phyloP scores from a whole-genome alignment of 2,888 invertebrate genomes.

The Yponomeuta sedellus region DNA sequence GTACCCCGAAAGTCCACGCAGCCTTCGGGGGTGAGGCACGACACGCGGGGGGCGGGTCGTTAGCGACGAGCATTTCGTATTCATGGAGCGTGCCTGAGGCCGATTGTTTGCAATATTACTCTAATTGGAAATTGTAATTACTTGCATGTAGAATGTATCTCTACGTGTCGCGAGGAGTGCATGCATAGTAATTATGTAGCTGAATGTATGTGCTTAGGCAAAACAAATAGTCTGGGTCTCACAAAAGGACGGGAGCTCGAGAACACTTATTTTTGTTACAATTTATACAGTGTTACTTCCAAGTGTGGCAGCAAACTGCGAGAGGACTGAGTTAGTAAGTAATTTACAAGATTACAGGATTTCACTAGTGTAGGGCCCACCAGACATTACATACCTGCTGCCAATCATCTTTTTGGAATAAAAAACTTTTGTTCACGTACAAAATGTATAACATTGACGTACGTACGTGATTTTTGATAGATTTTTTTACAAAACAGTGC shows the following conservation, averaged over 20 bases:
- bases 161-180: conserved; percentile 34
- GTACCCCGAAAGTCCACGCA: conserved; percentile 65
- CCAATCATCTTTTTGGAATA: no score
- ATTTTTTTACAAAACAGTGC: no score
- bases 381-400: no score
- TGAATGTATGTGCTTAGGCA: neutral
- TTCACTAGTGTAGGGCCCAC: no score
- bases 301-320: no score
- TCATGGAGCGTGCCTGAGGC: conserved; percentile 70
- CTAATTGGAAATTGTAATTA: conserved; percentile 74
- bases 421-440: no score
- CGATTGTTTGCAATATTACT: conserved; percentile 77
- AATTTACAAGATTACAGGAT: no score
- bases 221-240: neutral
- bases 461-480: no score
- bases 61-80: conserved; percentile 71
- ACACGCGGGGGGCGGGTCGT: conserved; percentile 52
- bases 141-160: conserved; percentile 60
- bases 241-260: neutral
- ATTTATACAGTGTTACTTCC: no score
- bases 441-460: no score
- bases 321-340: no score
- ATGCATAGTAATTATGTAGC: neutral
- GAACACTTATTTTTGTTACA: no score
- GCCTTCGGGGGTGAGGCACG: conserved; percentile 24